These are phyloP conservation scores for Agrilus cyanescens DNA, from an alignment of 2,888 invertebrate genomes.

Conservation along the genomic window DNA sequence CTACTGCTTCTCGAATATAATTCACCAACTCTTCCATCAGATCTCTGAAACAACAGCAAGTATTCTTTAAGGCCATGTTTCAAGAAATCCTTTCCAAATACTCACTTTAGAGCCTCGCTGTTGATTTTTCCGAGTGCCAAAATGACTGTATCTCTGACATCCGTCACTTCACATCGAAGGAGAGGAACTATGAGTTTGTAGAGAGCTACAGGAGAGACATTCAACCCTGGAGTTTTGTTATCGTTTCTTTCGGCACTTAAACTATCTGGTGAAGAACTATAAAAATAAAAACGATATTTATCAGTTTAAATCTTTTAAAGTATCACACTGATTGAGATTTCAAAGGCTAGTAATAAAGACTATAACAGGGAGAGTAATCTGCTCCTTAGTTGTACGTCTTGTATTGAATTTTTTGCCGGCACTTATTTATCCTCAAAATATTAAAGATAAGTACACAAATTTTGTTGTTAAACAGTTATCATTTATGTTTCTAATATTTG, in stretches of 20 bases:
- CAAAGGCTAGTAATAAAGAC: too few species aligned
- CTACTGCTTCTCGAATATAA: conserved; percentile 89
- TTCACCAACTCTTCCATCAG: conserved; percentile 90
- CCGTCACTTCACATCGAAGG: conserved; percentile 82
- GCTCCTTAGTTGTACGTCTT: too few species aligned
- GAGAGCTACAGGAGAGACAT: conserved; percentile 71
- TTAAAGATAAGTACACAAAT: too few species aligned
- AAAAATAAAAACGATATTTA: conserved; percentile 25
- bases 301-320: neutral
- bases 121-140: conserved; percentile 92
- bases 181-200: conserved; percentile 90
- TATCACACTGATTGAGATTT: too few species aligned
- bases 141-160: conserved; percentile 90
- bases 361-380: too few species aligned
- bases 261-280: conserved; percentile 84
- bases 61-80: too few species aligned
- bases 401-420: too few species aligned
- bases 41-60: conserved; percentile 50
- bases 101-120: conserved; percentile 85
- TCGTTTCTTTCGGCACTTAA: conserved; percentile 72
- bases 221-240: conserved; percentile 57
- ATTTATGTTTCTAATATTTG: too few species aligned
- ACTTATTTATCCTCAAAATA: too few species aligned
- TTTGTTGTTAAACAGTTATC: too few species aligned
- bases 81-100: conserved; percentile 11